A percentile compares a stretch with the other conserved stretches of the same genome.
Conservation (phyloP, 2,797 vertebrate species). For the Cryptoblepharus egeriae region DNA sequence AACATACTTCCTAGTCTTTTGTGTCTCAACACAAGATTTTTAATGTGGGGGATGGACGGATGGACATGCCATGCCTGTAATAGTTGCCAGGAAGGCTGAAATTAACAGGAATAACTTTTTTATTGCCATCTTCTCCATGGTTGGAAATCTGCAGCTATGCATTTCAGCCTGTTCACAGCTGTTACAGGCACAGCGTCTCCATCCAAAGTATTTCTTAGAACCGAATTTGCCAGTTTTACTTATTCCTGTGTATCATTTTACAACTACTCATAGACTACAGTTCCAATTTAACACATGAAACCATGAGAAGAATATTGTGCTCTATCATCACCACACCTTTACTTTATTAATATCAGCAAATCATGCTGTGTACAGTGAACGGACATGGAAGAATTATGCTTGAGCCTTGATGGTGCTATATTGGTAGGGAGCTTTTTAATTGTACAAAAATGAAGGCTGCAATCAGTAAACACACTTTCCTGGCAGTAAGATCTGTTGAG, state of each 20-base stretch:
- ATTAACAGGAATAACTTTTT: too few species aligned
- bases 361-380: neutral
- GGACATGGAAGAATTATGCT: neutral
- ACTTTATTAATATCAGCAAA: neutral
- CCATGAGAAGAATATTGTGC: neutral
- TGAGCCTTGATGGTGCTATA: neutral
- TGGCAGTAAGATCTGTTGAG: too few species aligned
- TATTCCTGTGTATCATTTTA: neutral
- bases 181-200: neutral
- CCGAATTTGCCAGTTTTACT: neutral
- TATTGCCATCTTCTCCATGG: too few species aligned
- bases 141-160: neutral
- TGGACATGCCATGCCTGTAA: neutral
- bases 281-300: conserved; percentile 6
- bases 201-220: neutral
- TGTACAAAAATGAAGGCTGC: conserved; percentile 14
- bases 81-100: neutral
- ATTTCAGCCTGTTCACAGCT: neutral
- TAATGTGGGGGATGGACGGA: neutral
- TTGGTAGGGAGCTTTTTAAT: neutral
- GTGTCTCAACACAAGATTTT: too few species aligned
- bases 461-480: too few species aligned
- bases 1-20: too few species aligned
- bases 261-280: neutral
- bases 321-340: neutral